phyloP scores from a whole-genome alignment of 2,113 vertebrate genomes.

The Dendrocopos noguchii region DNA sequence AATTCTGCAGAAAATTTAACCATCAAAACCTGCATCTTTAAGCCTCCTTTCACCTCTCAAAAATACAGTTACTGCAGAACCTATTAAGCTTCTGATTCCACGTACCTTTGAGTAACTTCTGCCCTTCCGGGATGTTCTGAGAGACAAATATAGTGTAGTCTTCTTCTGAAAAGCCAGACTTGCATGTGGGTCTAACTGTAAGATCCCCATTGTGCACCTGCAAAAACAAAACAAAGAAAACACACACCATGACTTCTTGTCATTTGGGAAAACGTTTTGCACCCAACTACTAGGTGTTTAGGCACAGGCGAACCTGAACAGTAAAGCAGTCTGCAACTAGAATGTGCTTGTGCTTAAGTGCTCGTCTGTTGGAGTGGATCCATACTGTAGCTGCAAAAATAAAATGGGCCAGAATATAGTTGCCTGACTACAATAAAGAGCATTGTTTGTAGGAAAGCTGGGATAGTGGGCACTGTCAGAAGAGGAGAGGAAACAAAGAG shows the following conservation, averaged over 20 bases:
- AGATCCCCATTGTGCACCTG: slow-evolving; percentile 78
- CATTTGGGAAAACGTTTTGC: neutral
- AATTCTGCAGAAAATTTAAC: slow-evolving; percentile 11
- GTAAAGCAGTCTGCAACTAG: neutral
- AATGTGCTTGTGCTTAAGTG: neutral
- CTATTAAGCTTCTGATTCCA: slow-evolving; percentile 46
- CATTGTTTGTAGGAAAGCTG: slow-evolving; percentile 43
- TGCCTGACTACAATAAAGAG: slow-evolving; percentile 45
- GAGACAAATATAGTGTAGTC: slow-evolving; percentile 77
- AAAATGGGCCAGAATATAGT: slow-evolving; percentile 47
- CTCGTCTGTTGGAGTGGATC: slow-evolving; percentile 17
- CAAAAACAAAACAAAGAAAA: neutral
- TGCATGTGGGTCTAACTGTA: slow-evolving; percentile 76
- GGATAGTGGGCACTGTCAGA: slow-evolving; percentile 58
- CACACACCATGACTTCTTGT: neutral
- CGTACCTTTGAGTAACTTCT: slow-evolving; percentile 85
- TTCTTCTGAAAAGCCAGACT: slow-evolving; percentile 79
- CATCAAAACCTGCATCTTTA: slow-evolving; percentile 17
- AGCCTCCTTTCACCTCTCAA: neutral
- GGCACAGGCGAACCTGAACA: neutral
- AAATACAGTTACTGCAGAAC: neutral
- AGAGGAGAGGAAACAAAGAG: slow-evolving; percentile 50
- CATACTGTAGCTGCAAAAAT: slow-evolving; percentile 49
- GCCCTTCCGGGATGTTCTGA: slow-evolving; percentile 76
- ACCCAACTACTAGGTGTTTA: neutral